These are phyloP conservation scores for Chelonus insularis DNA, from an alignment of 1,140 invertebrate species.

Conservation along the genomic window DNA sequence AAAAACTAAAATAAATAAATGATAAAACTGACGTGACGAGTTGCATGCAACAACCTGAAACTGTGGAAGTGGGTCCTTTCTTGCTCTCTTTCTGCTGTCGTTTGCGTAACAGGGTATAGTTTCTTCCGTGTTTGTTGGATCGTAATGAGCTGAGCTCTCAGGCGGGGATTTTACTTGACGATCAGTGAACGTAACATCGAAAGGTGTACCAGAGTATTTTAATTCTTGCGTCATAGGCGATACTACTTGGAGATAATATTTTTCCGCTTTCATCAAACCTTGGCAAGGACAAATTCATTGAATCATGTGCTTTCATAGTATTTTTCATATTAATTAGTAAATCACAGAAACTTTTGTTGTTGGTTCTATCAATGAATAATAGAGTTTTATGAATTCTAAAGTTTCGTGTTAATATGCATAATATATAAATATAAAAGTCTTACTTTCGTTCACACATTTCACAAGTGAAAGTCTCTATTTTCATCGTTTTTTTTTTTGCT, in stretches of 20 bases:
- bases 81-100: constrained; percentile 34
- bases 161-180: constrained; percentile 15
- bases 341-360: too few relatives aligned
- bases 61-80: constrained; percentile 40
- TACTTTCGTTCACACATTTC: neutral
- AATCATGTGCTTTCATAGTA: too few relatives aligned
- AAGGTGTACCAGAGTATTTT: neutral
- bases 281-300: neutral
- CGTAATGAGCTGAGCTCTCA: constrained; percentile 28
- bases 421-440: neutral
- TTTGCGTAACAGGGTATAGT: constrained; percentile 36
- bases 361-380: too few relatives aligned
- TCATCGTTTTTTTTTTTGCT: neutral
- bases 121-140: constrained; percentile 41
- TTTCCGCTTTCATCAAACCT: neutral
- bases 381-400: too few relatives aligned
- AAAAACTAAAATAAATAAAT: neutral
- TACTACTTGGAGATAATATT: neutral
- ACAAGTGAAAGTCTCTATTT: neutral
- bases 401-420: too few relatives aligned
- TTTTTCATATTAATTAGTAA: too few relatives aligned
- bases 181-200: constrained; percentile 6
- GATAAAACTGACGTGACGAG: neutral
- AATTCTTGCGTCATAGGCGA: neutral
- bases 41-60: constrained; percentile 1